Percentiles rank a stretch among this genome's conserved stretches.
phyloP scores from a whole-genome alignment of 2,113 vertebrate genomes.

The Cettia cetti region DNA sequence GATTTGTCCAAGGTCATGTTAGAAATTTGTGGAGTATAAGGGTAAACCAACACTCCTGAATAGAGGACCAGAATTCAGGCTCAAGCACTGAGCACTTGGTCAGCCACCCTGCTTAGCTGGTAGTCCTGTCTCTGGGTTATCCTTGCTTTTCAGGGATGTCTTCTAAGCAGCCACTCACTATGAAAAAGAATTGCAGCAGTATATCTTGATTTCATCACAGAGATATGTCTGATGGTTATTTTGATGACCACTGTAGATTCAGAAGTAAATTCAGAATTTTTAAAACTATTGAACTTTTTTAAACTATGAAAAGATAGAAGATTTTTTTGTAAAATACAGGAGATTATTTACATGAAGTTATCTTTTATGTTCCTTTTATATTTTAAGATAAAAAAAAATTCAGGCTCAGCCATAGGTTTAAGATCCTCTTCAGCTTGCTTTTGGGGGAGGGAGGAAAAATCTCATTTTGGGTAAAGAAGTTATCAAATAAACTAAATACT shows the following conservation, averaged over 20 bases:
- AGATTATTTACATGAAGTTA: neutral
- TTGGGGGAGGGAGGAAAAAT: neutral
- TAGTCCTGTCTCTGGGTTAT: neutral
- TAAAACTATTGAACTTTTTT: neutral
- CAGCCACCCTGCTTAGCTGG: neutral
- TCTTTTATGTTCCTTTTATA: neutral
- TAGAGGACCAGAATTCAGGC: neutral
- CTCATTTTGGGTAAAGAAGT: neutral
- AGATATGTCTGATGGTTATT: neutral
- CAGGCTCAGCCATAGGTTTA: neutral
- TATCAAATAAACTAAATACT: neutral
- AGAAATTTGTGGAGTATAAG: neutral
- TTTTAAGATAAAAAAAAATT: neutral
- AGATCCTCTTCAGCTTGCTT: neutral
- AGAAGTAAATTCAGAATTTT: neutral
- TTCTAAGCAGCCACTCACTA: neutral
- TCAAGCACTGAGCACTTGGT: neutral
- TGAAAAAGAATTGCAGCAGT: neutral
- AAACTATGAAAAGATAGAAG: neutral
- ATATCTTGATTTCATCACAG: neutral
- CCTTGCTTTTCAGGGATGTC: neutral
- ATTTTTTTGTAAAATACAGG: neutral
- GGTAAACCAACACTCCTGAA: rapidly evolving
- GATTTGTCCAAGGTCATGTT: neutral
- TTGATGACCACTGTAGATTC: neutral